These are phyloP conservation scores for Thalassophryne amazonica DNA, from an alignment of 2,797 vertebrate genomes.

Conservation along the genomic window DNA sequence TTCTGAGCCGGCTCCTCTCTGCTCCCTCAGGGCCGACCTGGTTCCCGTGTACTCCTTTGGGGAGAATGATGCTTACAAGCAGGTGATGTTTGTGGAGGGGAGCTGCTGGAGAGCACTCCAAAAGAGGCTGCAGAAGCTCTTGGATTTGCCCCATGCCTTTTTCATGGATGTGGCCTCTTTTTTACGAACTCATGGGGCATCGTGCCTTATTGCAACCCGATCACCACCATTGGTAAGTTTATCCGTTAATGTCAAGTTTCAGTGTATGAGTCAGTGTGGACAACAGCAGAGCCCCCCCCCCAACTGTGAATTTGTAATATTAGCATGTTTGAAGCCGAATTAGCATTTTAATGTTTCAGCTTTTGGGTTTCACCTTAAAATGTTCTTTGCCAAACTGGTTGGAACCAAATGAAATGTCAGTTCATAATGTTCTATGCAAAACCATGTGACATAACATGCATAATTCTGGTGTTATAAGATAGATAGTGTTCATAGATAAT, in stretches of 20 bases:
- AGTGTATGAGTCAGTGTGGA: not conserved
- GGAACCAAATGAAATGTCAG: too few species aligned
- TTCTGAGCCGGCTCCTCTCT: not conserved
- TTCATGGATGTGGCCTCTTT: constrained; percentile 92
- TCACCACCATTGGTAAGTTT: constrained; percentile 87
- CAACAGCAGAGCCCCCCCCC: too few species aligned
- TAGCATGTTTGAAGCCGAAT: too few species aligned
- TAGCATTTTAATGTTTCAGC: too few species aligned
- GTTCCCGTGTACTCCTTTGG: constrained; percentile 96
- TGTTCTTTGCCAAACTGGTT: too few species aligned
- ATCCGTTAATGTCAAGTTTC: not conserved
- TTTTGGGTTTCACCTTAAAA: too few species aligned
- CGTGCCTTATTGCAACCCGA: constrained; percentile 89
- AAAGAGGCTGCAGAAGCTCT: constrained; percentile 89
- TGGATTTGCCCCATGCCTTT: constrained; percentile 94
- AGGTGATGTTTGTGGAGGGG: constrained; percentile 91
- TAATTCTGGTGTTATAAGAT: too few species aligned
- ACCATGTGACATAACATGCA: too few species aligned
- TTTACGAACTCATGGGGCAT: constrained; percentile 88
- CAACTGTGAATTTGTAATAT: too few species aligned
- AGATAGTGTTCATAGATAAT: too few species aligned
- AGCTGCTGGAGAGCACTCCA: constrained; percentile 85
- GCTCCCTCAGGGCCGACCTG: constrained; percentile 85
- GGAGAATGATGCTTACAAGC: constrained; percentile 93
- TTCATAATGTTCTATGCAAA: too few species aligned